These are phyloP conservation scores for Lonchura striata DNA, from an alignment of 2,113 vertebrate species.

Conservation along the genomic window DNA sequence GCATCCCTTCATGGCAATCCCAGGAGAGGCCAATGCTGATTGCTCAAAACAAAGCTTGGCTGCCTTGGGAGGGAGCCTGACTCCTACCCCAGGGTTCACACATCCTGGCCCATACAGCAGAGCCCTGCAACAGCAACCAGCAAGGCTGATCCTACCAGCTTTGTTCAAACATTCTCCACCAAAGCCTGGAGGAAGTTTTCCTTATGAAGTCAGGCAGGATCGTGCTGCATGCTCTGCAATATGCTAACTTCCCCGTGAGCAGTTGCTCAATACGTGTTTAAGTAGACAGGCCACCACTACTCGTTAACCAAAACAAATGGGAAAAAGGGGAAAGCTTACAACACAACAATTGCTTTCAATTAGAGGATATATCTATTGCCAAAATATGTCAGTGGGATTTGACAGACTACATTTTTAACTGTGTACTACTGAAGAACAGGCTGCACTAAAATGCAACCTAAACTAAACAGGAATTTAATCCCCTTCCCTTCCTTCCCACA, in stretches of 20 bases:
- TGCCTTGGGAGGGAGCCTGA: not conserved
- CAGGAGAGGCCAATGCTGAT: not conserved
- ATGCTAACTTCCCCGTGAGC: not conserved
- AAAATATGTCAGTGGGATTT: slow-evolving; percentile 22
- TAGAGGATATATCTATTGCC: slow-evolving; percentile 39
- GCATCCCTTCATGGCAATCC: not conserved
- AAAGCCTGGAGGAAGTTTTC: not conserved
- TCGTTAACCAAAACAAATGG: slow-evolving; percentile 30
- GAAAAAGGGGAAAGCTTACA: slow-evolving; percentile 17
- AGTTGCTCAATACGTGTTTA: slow-evolving; percentile 20
- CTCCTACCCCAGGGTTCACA: not conserved
- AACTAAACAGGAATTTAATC: slow-evolving; percentile 10
- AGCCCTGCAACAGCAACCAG: not conserved
- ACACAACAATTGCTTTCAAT: slow-evolving; percentile 53
- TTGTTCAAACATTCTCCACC: not conserved
- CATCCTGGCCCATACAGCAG: not conserved
- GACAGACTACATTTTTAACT: slow-evolving; percentile 39
- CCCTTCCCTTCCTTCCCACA: not conserved
- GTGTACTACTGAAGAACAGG: not conserved
- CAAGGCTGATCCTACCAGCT: not conserved
- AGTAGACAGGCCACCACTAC: slow-evolving; percentile 1
- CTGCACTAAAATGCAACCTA: not conserved
- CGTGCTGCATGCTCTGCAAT: not conserved
- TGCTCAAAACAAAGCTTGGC: slow-evolving; percentile 7
- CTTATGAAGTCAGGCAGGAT: not conserved